A percentile compares a stretch with the other conserved stretches of the same genome.
Evolutionary conservation across 2,113 vertebrate genomes (phyloP).

Genomic region (Oophaga pumilio): DNA sequence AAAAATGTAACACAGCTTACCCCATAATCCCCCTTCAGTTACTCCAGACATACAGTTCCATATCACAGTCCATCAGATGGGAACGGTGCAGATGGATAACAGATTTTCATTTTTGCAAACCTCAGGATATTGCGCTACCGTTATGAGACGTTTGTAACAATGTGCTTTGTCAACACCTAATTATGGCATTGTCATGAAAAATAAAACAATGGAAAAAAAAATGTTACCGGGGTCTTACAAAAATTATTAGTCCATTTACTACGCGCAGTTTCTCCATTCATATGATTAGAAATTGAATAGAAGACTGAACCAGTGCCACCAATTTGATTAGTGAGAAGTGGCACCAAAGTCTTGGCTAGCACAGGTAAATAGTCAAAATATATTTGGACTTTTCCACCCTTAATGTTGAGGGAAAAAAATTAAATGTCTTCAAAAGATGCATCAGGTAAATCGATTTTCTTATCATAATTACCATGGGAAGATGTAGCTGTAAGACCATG

Average conservation of each 20-base stretch:
- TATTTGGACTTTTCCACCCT: not conserved
- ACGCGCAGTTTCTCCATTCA: not conserved
- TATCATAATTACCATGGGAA: not conserved
- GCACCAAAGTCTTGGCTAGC: not conserved
- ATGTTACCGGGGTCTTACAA: not conserved
- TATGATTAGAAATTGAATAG: not conserved
- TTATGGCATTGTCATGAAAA: not conserved
- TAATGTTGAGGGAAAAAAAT: not conserved
- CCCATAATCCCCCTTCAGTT: not conserved
- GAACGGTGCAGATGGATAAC: not conserved
- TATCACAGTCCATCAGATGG: not conserved
- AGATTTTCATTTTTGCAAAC: not conserved
- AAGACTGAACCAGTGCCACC: not conserved
- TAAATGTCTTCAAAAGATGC: not conserved
- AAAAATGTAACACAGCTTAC: conserved; percentile 36
- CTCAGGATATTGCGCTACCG: not conserved
- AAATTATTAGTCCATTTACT: not conserved
- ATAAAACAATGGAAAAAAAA: not conserved
- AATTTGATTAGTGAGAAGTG: too few relatives aligned
- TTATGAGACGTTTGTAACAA: not conserved
- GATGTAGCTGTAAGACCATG: not conserved
- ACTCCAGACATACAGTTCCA: not conserved
- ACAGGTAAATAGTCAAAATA: not conserved
- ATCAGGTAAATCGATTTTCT: not conserved
- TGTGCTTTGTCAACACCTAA: not conserved